Base-by-base conservation (phyloP, 2,113 vertebrate genomes). In the Campylorhamphus procurvoides region DNA sequence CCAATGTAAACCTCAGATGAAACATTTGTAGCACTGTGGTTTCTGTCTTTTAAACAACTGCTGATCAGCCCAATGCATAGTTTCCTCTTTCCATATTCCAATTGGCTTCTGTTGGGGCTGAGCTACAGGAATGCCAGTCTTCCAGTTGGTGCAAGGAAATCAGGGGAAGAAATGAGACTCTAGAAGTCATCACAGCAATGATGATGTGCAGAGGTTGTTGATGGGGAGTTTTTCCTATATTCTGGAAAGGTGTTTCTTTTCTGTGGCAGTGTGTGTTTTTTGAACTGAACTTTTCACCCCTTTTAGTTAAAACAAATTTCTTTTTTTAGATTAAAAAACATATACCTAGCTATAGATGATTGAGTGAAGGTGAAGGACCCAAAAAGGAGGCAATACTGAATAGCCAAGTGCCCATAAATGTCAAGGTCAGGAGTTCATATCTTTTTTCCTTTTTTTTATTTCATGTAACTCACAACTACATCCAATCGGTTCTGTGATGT, bases 71-170 rank as follows among this genome's bases (percentile, higher is more conserved):
- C 23, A 16, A 16, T 14, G 4, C 44, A 49, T 31, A 53, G 14
- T 28, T 75, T 91, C 53, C 11, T 63, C 33, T 58, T 40, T 24
- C 14, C 23, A 0, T 39, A 9, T 67, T 63, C 50, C 31, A 71
- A 12, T 31, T 0, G 0, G 17, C 10, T 6, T 31, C 14, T 44
- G 74, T n/a, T 24, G n/a, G 39, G 15, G 14, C 12, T 60, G 8
- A 37, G 5, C 17, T 17, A 31, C 15, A 55, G 44, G 29, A 55
- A 53, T 39, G 27, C 5, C 42, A 10, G 10, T 39, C 15, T 63
- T 31, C 14, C 58, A 27, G 16, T 29, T 37, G 20, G 20, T 18
- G 7, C 28, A 77, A 55, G 44, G 44, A 73, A 56, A 84, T 8
- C 12, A 39, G n/a, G 27, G 17, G 20, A 55, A 52, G 33, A 73